Base-by-base conservation (phyloP, 2,113 vertebrate species). In the Bungarus multicinctus region DNA sequence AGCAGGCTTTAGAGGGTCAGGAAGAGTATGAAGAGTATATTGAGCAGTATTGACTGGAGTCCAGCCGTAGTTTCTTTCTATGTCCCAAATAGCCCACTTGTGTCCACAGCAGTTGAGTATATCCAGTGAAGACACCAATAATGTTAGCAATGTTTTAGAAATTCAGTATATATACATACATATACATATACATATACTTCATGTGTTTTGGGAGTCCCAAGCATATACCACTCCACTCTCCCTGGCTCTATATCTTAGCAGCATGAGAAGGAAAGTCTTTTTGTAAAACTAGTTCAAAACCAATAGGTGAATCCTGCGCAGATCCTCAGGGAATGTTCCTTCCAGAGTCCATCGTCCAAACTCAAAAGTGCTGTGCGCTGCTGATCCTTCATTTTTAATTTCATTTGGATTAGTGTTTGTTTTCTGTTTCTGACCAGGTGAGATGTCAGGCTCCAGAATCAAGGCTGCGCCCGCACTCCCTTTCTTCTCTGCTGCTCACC, bases 361-460 rank as follows among this genome's bases (percentile, higher is more conserved):
- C 98, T 98, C 98, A 99, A 99, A 91, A 99, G 99, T 99, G 99
- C 99, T 99, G 98, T 99, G 98, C 98, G 98, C 97, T 98, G 97
- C 97, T 98, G 98, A 98, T 98, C 98, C 99, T 99, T 99, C 98
- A 99, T 98, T 97, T 85, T 98, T 97, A 97, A 97, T 96, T 97
- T 97, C 98, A 96, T 97, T 97, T 97, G 97, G 97, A 98, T 98
- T 97, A 97, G 97, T 96, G 97, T 95, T 96, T 97, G 74, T 81
- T 81, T 87, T 88, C 52, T 2, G 20, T 81, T 88, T 93, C 97
- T 97, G 96, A 96, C 97, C 97, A 96, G 96, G 97, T 57, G 96
- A 98, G 97, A 98, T 96, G 95, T 97, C 97, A 97, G 97, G 97
- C 97, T 98, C 97, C 97, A 96, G 95, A 97, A 97, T 97, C 95